A percentile compares a stretch with the other conserved stretches of the same genome.
Conservation (phyloP, 2,797 vertebrate genomes). For the Pitangus sulphuratus region DNA sequence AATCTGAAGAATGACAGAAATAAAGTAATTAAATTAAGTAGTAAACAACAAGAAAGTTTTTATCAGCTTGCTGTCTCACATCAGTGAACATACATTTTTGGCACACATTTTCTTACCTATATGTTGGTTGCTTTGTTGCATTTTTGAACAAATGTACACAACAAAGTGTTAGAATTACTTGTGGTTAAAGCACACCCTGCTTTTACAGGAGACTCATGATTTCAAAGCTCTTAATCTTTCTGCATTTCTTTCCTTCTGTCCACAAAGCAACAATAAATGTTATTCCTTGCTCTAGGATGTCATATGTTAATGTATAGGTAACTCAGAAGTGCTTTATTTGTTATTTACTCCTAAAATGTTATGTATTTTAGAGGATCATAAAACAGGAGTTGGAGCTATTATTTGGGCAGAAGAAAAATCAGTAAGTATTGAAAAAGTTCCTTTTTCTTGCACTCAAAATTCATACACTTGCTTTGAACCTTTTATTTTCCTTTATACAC, state of each 20-base stretch:
- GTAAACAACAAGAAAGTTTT: neutral
- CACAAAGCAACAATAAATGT: neutral
- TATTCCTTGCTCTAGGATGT: neutral
- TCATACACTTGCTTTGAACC: neutral
- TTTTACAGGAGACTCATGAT: neutral
- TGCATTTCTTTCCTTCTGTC: neutral
- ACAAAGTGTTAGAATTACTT: neutral
- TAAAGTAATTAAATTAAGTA: neutral
- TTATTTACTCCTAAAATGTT: constrained; percentile 37
- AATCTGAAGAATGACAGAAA: neutral
- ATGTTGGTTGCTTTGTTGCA: neutral
- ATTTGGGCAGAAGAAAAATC: constrained; percentile 90
- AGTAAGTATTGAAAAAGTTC: constrained; percentile 79
- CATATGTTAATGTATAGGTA: neutral
- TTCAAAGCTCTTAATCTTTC: neutral
- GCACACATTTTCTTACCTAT: neutral
- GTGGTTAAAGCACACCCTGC: neutral
- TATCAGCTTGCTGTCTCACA: neutral
- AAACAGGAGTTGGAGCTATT: constrained; percentile 93
- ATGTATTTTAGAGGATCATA: constrained; percentile 91
- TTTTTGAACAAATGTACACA: neutral
- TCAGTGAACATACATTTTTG: neutral
- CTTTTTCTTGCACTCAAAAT: neutral
- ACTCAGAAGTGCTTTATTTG: neutral
- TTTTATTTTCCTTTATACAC: neutral